Base-by-base conservation (phyloP, 1,140 invertebrate genomes). In the Centruroides sculpturatus region DNA sequence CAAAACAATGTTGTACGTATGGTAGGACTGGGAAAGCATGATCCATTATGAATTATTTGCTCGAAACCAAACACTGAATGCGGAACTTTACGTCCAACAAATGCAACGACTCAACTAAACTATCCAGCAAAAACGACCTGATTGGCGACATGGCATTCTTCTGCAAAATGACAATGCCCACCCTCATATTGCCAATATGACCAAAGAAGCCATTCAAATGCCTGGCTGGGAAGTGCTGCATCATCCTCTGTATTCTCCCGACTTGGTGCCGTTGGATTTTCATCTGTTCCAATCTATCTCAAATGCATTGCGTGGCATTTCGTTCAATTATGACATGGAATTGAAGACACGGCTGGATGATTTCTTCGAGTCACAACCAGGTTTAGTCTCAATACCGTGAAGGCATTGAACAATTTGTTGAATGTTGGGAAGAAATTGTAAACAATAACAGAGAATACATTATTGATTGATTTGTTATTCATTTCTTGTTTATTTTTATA, bases 211-310 rank as follows among this genome's bases (percentile, higher is more conserved):
- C 9, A 57, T 77, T 57, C 51, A 70, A 58, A 67, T 74, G 66
- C 67, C 76, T 65, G 70, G 69, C 53, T 77, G 71, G 74, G 70
- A 76, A 67, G 13, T 73, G 65, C 74, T 80, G 49, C 60, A 66
- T 55, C 74, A 78, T 68, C 75, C 74, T 67, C 72, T 72, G 55
- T 77, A 74, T 67, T 72, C 67, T 64, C 73, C 72, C 54, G 75
- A 78, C 67, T 55, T 77, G 6, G 70, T 73, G 61, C 72, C 72
- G 66, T 70, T 66, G 59, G 74, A 77, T 57, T 77, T 57, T n/a
- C 52, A 62, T 58, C 46, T 62, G 8, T 62, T 62, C 46, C 35
- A 13, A 55, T 48, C 23, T 41, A 3, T 60, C 7, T 57, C 4
- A 23, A 62, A 62, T 58, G 49, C 49, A 35, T 54, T 55, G 51